Base-by-base conservation (phyloP, 2,888 invertebrate genomes). In the Andrena flavipes region DNA sequence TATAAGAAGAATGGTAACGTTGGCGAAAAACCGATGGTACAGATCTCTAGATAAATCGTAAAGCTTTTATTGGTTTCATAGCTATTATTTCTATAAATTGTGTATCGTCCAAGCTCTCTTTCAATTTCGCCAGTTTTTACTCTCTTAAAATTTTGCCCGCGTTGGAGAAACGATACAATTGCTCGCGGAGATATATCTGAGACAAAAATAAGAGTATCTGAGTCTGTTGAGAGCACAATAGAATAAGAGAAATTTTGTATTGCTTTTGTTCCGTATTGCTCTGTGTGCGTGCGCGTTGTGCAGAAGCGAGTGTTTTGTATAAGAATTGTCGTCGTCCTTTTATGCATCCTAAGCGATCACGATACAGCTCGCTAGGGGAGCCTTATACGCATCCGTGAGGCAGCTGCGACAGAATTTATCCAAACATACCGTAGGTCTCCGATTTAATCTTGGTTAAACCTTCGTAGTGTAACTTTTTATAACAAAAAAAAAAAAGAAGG, bases 81-180 rank as follows among this genome's bases (percentile, higher is more conserved):
- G 76, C 76, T 62, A 62, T 76, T 33, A 20, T 51, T 71, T 63
- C 67, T 26, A 68, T 63, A 79, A 78, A 79, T 73, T 73, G 62
- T 20, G 42, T 62, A 60, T 64, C 51, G 51, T 54, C 67, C 68
- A 30, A 80, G 29, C 42, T 68, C 56, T 49, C 49, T 68, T 78
- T 67, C 71, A 78, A 77, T 80, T 77, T 63, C 48, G n/a, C 63
- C 63, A 51, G 49, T 56, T 10, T 54, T 30, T 51, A 51, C 67
- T 72, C 35, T 60, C n/a, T 78, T 77, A 80, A 80, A 78, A 80
- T 80, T 76, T 69, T 48, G 10, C 35, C 26, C 79, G 42, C 63
- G 65, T 67, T 35, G 26, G 48, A 63, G 51, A 51, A 81, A 42
- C 64, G 77, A 77, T 81, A 60, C 62, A 29, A 71, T 75, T 68